Percentiles rank a stretch among this genome's conserved stretches.
phyloP scores from a whole-genome alignment of 2,888 invertebrate genomes.

The Eupithecia abbreviata region DNA sequence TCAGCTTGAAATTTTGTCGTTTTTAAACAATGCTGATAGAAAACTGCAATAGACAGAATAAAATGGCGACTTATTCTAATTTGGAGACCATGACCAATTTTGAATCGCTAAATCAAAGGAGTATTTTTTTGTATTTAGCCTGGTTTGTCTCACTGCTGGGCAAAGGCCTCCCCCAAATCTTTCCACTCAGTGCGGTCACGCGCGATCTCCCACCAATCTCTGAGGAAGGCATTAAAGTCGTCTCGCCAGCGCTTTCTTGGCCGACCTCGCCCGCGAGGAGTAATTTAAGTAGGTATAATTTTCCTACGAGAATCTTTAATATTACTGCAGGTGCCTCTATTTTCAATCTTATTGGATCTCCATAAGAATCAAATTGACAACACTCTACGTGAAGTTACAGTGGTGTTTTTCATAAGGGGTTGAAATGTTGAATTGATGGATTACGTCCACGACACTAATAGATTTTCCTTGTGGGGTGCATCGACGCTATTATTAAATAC shows the following conservation, averaged over 20 bases:
- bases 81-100: not conserved
- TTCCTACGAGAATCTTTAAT: not conserved
- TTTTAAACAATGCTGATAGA: not conserved
- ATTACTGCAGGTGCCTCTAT: not conserved
- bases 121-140: too few relatives aligned
- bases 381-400: not conserved
- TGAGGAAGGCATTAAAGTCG: too few relatives aligned
- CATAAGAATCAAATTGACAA: not conserved
- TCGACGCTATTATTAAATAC: constrained; percentile 79
- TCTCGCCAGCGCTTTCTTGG: too few relatives aligned
- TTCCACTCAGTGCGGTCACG: too few relatives aligned
- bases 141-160: too few relatives aligned
- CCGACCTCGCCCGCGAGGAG: not conserved
- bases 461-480: constrained; percentile 73
- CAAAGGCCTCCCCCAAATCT: too few relatives aligned
- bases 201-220: too few relatives aligned
- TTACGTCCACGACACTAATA: constrained; percentile 78
- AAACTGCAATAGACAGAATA: not conserved
- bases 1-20: not conserved
- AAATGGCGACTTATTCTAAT: not conserved
- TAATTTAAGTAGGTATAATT: not conserved
- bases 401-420: constrained; percentile 47
- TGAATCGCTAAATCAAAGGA: too few relatives aligned
- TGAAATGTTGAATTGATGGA: constrained; percentile 65
- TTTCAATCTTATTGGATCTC: not conserved